Conservation (phyloP, 2,797 vertebrate species). For the Hyperoplus immaculatus region DNA sequence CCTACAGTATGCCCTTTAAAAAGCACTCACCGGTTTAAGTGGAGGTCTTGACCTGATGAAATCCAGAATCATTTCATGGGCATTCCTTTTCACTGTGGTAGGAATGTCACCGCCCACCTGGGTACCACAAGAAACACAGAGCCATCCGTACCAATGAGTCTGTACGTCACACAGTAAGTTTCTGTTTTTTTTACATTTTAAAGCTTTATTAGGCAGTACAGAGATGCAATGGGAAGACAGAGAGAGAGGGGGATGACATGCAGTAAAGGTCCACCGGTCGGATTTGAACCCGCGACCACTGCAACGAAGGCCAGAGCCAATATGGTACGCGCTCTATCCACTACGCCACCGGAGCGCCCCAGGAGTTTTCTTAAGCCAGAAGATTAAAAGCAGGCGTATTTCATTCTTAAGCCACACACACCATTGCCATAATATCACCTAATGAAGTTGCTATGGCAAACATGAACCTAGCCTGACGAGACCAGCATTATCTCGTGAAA, state of each 20-base stretch:
- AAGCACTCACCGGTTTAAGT: conserved; percentile 90
- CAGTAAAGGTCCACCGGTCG: no score
- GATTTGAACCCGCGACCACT: no score
- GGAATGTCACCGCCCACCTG: conserved; percentile 95
- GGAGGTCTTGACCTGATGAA: conserved; percentile 97
- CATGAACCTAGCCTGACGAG: neutral
- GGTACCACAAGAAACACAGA: conserved; percentile 12
- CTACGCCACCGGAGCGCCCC: no score
- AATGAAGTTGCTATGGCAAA: neutral
- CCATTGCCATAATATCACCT: neutral
- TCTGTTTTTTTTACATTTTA: no score
- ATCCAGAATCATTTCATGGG: conserved; percentile 94
- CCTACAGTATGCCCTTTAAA: neutral
- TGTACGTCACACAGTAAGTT: neutral
- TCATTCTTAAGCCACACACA: neutral
- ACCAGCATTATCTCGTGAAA: no score
- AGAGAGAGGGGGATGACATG: no score
- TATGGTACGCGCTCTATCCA: no score
- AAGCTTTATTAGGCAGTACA: no score
- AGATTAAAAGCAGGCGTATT: neutral
- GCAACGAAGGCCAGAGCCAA: no score
- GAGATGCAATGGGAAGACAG: no score
- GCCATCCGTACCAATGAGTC: neutral
- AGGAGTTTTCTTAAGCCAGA: neutral
- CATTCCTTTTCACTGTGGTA: conserved; percentile 91